Percentiles rank a stretch among this genome's conserved stretches.
These are phyloP conservation scores for Drosophila ohnishii DNA, from an alignment of 1,140 invertebrate species.

Conservation along the genomic window DNA sequence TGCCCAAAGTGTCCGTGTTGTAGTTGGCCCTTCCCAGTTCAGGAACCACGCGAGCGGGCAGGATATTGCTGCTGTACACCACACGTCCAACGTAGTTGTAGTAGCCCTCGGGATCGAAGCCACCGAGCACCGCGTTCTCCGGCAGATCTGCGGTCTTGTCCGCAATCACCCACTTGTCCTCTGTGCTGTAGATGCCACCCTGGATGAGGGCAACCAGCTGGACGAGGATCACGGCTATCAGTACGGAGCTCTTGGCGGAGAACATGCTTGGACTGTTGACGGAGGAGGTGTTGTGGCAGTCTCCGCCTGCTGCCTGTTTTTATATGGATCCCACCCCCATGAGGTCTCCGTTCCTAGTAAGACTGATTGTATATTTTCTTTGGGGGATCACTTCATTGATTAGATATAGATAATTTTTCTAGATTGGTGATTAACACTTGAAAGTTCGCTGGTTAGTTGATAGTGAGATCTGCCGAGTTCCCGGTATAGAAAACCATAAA, in stretches of 20 bases:
- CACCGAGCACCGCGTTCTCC: conserved; percentile 34
- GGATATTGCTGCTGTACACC: conserved; percentile 9
- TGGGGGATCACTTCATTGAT: conserved; percentile 12
- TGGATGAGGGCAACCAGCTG: conserved; percentile 36
- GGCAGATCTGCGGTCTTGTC: conserved; percentile 32
- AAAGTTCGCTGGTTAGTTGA: background rate
- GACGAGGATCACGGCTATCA: conserved; percentile 22
- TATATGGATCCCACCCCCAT: conserved; percentile 3
- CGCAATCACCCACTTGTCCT: conserved; percentile 31
- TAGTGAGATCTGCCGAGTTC: background rate
- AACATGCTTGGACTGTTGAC: conserved; percentile 34
- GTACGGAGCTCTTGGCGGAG: conserved; percentile 15
- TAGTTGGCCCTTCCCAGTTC: conserved; percentile 28
- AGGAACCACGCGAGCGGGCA: conserved; percentile 42
- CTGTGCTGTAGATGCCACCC: conserved; percentile 27
- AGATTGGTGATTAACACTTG: conserved; percentile 13
- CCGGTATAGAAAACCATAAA: background rate
- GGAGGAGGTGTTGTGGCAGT: background rate
- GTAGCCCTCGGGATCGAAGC: conserved; percentile 44
- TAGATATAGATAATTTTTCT: conserved; percentile 9
- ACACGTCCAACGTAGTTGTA: conserved; percentile 51
- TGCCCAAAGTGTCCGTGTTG: conserved; percentile 33
- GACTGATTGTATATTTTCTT: conserved; percentile 11
- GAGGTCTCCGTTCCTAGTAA: background rate
- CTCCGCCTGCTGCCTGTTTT: background rate